phyloP scores from a whole-genome alignment of 2,113 vertebrate genomes.

The Erpornis zantholeuca region DNA sequence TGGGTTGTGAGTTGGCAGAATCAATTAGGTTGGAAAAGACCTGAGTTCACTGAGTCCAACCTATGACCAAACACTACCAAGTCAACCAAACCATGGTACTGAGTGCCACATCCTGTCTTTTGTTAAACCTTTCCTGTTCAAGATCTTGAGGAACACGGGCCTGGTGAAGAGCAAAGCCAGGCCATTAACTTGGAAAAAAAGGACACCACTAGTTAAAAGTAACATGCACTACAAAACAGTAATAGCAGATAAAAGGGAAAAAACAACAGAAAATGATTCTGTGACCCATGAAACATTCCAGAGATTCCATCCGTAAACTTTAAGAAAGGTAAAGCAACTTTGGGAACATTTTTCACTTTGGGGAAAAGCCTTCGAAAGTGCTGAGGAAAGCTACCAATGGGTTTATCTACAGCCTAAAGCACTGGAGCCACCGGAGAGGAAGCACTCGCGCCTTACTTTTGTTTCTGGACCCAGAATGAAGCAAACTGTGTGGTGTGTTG shows the following conservation, averaged over 20 bases:
- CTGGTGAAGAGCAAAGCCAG: background rate
- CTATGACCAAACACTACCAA: background rate
- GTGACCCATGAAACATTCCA: fast-evolving
- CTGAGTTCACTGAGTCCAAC: fast-evolving
- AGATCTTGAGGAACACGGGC: background rate
- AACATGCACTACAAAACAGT: background rate
- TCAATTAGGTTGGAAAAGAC: background rate
- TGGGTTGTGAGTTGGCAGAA: background rate
- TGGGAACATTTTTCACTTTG: background rate
- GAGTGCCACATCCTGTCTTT: background rate
- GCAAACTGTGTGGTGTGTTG: fast-evolving
- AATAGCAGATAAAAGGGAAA: background rate
- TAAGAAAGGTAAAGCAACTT: background rate
- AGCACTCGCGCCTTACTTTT: background rate
- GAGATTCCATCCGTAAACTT: background rate
- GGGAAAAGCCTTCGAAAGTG: background rate
- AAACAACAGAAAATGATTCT: background rate
- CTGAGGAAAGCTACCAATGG: background rate
- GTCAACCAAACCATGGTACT: background rate
- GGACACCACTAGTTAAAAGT: background rate
- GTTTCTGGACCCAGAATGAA: background rate
- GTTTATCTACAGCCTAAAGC: background rate
- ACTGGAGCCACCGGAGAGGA: background rate
- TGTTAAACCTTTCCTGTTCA: background rate
- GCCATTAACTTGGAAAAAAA: background rate